These are phyloP conservation scores for Gryon sp. DNA, from an alignment of 1,140 invertebrate genomes.

Conservation along the genomic window DNA sequence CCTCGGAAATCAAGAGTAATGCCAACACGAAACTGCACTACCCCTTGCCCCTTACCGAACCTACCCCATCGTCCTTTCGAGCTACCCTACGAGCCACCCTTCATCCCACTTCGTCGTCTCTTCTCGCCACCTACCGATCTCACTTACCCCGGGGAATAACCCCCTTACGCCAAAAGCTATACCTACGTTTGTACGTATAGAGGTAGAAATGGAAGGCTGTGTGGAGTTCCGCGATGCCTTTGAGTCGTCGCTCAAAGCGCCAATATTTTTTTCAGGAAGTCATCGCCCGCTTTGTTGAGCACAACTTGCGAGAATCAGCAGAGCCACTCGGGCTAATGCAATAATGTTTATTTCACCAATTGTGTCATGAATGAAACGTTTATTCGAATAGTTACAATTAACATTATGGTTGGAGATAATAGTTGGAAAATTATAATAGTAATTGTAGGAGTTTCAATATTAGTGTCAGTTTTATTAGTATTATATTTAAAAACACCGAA, in stretches of 20 bases:
- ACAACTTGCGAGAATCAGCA: neutral
- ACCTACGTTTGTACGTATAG: slow-evolving; percentile 30
- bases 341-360: no score
- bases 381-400: no score
- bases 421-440: no score
- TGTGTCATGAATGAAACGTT: no score
- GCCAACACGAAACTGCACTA: slow-evolving; percentile 80
- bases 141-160: slow-evolving; percentile 74
- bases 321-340: neutral
- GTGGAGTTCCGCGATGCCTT: slow-evolving; percentile 15
- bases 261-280: slow-evolving; percentile 46
- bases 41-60: slow-evolving; percentile 75
- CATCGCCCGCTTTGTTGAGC: neutral
- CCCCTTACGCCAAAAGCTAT: slow-evolving; percentile 59
- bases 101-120: slow-evolving; percentile 65
- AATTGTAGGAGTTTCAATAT: neutral
- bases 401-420: no score
- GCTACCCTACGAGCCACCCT: slow-evolving; percentile 57
- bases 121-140: slow-evolving; percentile 67
- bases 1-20: slow-evolving; percentile 80
- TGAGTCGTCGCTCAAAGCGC: slow-evolving; percentile 6
- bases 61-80: slow-evolving; percentile 61
- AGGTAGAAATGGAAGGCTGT: slow-evolving; percentile 44
- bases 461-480: no score
- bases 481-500: no score